Evolutionary conservation across 2,797 vertebrate genomes (phyloP), one percentile per base, ranked within the genome.

Genomic region (Rhynchonycteris naso): DNA sequence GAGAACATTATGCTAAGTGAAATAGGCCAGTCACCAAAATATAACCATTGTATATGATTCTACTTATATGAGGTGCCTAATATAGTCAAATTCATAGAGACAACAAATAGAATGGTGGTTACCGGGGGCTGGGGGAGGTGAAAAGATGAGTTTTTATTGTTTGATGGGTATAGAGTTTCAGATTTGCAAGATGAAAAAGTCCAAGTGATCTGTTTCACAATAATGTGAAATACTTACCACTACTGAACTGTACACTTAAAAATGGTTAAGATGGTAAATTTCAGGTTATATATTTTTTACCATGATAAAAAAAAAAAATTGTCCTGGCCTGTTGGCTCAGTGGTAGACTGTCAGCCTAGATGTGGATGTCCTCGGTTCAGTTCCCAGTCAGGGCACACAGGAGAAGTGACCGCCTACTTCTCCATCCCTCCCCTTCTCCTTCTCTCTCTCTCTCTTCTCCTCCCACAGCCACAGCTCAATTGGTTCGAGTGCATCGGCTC

Each of bases 221-320:
- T 11, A 28, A 6, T 65, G 43, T 35, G 47, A 69, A 75, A 72
- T 28, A 69, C 72, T 58, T 63, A 91, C 43, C 66, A 50, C 75
- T 58, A 18, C 56, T 83, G 38, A 82, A 89, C 56, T 66, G 6
- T 71, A n/a, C 28, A 21, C 35, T 88, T 75, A 81, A 47, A 71
- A 75, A 86, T 81, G 9, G 4, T 56, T 50, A 56, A 56, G 54
- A 54, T 74, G n/a, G 38, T 75, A n/a, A 59, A 38, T 84, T 61
- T 63, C 59, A 52, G 13, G 52, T 28, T 68, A 43, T n/a, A 50
- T 72, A 16, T 63, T 66, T 93, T 94, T 87, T 87, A 68, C n/a
- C 58, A 76, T 33, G 74, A 71, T 61, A n/a, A 84, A 88, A 90
- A 59, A 74, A 75, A 43, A 76, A 61, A 79, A 43, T 43, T 43